Conservation (phyloP, 2,888 invertebrate species). For the Myopa tessellatipennis region DNA sequence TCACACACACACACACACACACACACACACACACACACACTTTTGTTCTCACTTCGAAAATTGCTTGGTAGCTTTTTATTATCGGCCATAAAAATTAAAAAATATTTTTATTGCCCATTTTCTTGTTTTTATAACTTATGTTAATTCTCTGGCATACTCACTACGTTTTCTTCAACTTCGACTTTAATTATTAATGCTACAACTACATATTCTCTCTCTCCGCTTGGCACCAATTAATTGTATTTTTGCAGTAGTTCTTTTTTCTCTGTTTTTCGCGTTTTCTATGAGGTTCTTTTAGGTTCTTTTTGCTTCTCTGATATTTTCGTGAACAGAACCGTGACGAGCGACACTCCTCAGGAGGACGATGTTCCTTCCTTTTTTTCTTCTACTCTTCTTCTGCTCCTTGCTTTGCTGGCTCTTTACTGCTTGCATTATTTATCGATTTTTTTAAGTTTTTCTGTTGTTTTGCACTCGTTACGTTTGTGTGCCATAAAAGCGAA, state of each 20-base stretch:
- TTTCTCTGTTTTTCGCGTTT: too few relatives aligned
- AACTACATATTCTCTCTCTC: too few relatives aligned
- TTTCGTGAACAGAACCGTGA: too few relatives aligned
- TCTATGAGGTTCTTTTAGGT: too few relatives aligned
- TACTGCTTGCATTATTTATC: not conserved
- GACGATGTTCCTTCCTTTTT: not conserved
- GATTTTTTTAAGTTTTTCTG: not conserved
- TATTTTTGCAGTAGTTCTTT: too few relatives aligned
- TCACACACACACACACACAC: slow-evolving; percentile 26
- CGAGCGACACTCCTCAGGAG: too few relatives aligned
- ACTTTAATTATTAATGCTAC: too few relatives aligned
- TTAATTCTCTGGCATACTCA: too few relatives aligned
- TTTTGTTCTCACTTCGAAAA: not conserved
- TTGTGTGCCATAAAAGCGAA: not conserved
- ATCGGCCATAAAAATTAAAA: slow-evolving; percentile 47
- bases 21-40: slow-evolving; percentile 27
- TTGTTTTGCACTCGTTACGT: not conserved
- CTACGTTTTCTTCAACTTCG: too few relatives aligned
- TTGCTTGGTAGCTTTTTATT: slow-evolving; percentile 16
- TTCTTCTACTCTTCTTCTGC: not conserved
- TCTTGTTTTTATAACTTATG: too few relatives aligned
- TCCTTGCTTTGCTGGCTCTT: not conserved
- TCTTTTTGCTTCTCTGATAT: too few relatives aligned
- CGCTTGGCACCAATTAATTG: too few relatives aligned
- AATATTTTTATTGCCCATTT: slow-evolving; percentile 50